These are phyloP conservation scores for Micromesistius poutassou DNA, from an alignment of 2,797 vertebrate genomes.

Conservation along the genomic window DNA sequence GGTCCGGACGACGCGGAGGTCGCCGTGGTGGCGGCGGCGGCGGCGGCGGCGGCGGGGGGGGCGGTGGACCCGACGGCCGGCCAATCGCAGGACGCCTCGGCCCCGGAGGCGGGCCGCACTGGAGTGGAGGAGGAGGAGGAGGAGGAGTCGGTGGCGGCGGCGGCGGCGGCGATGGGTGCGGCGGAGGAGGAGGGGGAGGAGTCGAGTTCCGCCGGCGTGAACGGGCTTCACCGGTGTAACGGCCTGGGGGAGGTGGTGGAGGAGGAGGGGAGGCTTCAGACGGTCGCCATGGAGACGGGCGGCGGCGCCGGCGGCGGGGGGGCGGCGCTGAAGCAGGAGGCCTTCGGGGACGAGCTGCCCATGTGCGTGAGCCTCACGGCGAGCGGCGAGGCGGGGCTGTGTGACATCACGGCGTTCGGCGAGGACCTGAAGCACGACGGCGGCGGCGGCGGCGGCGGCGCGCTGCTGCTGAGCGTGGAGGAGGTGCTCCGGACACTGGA, in stretches of 20 bases:
- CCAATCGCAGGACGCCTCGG: slow-evolving; percentile 71
- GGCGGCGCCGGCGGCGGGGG: slow-evolving; percentile 46
- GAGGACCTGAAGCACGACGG: slow-evolving; percentile 88
- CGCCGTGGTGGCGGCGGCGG: slow-evolving; percentile 9
- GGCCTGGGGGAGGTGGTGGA: slow-evolving; percentile 76
- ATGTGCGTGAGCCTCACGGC: slow-evolving; percentile 82
- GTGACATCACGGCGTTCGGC: slow-evolving; percentile 82
- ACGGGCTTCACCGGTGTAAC: slow-evolving; percentile 90
- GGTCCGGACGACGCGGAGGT: slow-evolving; percentile 50
- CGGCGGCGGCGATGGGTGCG: slow-evolving; percentile 32
- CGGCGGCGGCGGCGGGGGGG: not conserved
- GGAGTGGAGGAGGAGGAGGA: slow-evolving; percentile 62
- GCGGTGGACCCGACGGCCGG: not conserved
- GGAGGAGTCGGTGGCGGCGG: slow-evolving; percentile 63
- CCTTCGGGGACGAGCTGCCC: slow-evolving; percentile 77
- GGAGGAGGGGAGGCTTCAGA: slow-evolving; percentile 70
- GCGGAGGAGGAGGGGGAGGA: slow-evolving; percentile 66
- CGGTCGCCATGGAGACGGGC: slow-evolving; percentile 53
- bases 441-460: slow-evolving; percentile 75
- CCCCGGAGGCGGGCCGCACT: slow-evolving; percentile 59
- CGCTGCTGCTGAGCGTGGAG: slow-evolving; percentile 91
- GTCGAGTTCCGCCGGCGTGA: slow-evolving; percentile 73
- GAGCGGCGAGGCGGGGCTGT: slow-evolving; percentile 73
- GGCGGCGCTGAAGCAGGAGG: slow-evolving; percentile 78
- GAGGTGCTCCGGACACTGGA: slow-evolving; percentile 95